Evolutionary conservation across 2,888 invertebrate species (phyloP), one percentile per base, ranked within the genome.

Genomic region (Bedellia somnulentella): DNA sequence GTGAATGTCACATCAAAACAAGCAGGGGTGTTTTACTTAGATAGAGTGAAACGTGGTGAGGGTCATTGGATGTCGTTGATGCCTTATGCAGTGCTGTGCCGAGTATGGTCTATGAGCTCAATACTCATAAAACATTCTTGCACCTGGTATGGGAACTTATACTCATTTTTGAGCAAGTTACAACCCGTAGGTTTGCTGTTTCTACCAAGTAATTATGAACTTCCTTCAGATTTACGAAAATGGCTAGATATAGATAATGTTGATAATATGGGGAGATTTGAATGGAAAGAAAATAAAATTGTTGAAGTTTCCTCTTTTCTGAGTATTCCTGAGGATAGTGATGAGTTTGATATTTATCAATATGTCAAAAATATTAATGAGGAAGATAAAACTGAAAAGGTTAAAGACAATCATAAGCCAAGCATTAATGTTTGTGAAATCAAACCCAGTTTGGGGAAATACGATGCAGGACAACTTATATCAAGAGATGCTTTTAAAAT

Each of bases 21-120:
- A 41, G 60, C 80, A 29, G 76, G 71, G 14, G 42, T 71, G 24
- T 78, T 76, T 45, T 76, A 81, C 39, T 59, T 76, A 37, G 50
- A 71, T 24, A 64, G 81, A 46, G 47, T 82, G 8, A 63, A 53
- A 36, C 45, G 73, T 37, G 81, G 81, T 0, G 80, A 81, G 40
- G 71, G 73, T 29, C 80, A 81, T 53, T 70, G 68, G 59, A 68
- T 80, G 57, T 73, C 79, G 24, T 40, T 79, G 10, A 61, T 80
- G 49, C 79, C 80, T 11, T 80, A 76, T 55, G 64, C 79, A 6
- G 52, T 79, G 13, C 39, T 80, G 10, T 67, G 80, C 38, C 60
- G 82, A 43, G 57, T 82, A 37, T 82, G 80, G 79, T 58, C 78
- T 5, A 47, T 80, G 31, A 57, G 66, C 14, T 55, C 61, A 30